Base-by-base conservation (phyloP, 2,888 invertebrate genomes). In the Fragum fragum region DNA sequence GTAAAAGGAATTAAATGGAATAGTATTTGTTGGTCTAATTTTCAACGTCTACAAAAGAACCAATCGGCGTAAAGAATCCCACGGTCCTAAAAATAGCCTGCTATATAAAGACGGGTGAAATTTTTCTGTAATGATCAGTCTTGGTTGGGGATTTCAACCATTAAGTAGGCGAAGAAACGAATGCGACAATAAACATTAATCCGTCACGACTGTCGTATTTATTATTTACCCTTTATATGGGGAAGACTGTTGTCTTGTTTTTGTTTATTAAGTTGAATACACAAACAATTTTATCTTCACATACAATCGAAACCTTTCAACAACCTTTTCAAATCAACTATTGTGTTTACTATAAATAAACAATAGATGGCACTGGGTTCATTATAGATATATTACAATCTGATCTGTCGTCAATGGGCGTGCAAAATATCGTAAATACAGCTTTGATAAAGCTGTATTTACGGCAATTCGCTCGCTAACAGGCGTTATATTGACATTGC, bases 11-110 rank as follows among this genome's bases (percentile, higher is more conserved):
- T 21, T 32, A 32, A 63, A 32, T 28, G 28, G n/a, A 63, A 63
- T 32, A 36, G 28, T 29, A 32, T 63, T 63, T 36, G 63, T n/a
- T 63, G 63, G 32, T 18, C 63, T 63, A 9, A 28, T 63, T 63
- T 63, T 36, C 63, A 63, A 63, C 7, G 32, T 32, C 36, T 36
- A 63, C 63, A 63, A 63, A 63, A 32, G 63, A 63, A 63, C 63
- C 63, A 63, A 63, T 63, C 32, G 28, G 63, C 32, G 21, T n/a
- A 29, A 36, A 63, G 63, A 36, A 28, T 63, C 63, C 29, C 32
- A 63, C 36, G 63, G 70, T 3, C 47, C 70, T 70, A 70, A 70
- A 70, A 70, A 70, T 70, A 70, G 53, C 18, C 14, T 52, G 47
- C 70, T 70, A 70, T 70, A 70, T 70, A 70, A 70, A 53, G 29